phyloP scores from a whole-genome alignment of 1,140 invertebrate species.

The Sycophaga agraensis region DNA sequence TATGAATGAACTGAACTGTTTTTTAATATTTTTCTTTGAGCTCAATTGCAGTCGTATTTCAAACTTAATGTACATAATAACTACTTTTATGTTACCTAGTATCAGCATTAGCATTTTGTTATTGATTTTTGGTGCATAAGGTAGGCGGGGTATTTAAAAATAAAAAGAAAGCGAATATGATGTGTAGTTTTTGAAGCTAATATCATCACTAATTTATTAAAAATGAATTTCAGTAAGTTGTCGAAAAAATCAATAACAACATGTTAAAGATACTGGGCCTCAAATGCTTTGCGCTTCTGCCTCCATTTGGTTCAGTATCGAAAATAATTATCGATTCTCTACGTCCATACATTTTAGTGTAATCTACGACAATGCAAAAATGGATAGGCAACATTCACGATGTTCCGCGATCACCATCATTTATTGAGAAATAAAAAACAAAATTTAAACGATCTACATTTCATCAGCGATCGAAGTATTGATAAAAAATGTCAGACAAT shows the following conservation, averaged over 20 bases:
- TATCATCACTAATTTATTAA: constrained; percentile 5
- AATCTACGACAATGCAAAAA: constrained; percentile 1
- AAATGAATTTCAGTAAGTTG: constrained; percentile 7
- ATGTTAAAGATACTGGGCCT: constrained; percentile 24
- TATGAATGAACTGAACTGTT: constrained; percentile 12
- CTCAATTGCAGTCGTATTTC: constrained; percentile 17
- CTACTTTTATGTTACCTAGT: constrained; percentile 17
- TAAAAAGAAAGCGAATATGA: not conserved
- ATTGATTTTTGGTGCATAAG: constrained; percentile 10
- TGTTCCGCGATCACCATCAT: constrained; percentile 3
- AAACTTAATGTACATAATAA: constrained; percentile 17
- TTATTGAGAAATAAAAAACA: not conserved
- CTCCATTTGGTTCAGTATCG: constrained; percentile 22
- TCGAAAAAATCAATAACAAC: constrained; percentile 23
- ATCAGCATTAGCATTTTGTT: constrained; percentile 18
- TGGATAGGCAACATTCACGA: not conserved
- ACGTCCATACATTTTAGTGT: constrained; percentile 5
- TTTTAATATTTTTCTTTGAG: constrained; percentile 19
- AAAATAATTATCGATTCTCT: constrained; percentile 22
- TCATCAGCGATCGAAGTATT: constrained; percentile 3
- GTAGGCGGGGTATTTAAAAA: not conserved
- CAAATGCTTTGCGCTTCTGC: constrained; percentile 18
- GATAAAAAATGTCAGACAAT: constrained; percentile 3
- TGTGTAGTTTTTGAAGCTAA: constrained; percentile 9
- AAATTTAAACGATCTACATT: not conserved